Conservation (phyloP, 2,797 vertebrate genomes). For the Xenopus petersii region DNA sequence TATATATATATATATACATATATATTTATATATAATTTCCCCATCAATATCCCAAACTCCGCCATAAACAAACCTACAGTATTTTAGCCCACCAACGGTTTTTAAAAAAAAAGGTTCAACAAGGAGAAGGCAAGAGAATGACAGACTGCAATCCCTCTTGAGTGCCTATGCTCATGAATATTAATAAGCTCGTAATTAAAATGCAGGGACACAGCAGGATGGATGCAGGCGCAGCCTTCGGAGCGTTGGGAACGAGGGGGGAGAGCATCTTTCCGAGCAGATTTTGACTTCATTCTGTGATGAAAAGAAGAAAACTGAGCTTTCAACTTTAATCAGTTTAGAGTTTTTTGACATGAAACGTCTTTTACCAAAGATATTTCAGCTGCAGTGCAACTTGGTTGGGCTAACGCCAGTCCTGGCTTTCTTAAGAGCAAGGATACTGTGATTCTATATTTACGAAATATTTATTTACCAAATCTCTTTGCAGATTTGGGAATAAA, state of each 20-base stretch:
- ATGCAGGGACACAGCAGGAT: slow-evolving; percentile 78
- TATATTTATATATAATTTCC: not conserved
- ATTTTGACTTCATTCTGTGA: slow-evolving; percentile 62
- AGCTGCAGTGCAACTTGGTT: slow-evolving; percentile 35
- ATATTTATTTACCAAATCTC: slow-evolving; percentile 22
- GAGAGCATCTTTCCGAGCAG: slow-evolving; percentile 62
- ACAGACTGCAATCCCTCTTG: slow-evolving; percentile 77
- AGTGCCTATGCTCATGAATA: slow-evolving; percentile 76
- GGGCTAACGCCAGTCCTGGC: slow-evolving; percentile 5
- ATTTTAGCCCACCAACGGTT: slow-evolving; percentile 56
- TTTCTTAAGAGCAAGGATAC: not conserved
- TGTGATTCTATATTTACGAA: not conserved
- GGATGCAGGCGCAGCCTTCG: slow-evolving; percentile 72
- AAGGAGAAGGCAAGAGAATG: slow-evolving; percentile 64
- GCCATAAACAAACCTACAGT: slow-evolving; percentile 11
- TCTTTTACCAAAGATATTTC: slow-evolving; percentile 61
- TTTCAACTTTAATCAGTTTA: slow-evolving; percentile 64
- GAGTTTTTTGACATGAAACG: slow-evolving; percentile 59
- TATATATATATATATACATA: no score
- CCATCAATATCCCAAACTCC: slow-evolving; percentile 25
- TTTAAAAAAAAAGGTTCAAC: slow-evolving; percentile 52
- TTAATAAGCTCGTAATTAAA: slow-evolving; percentile 78
- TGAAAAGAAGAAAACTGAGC: slow-evolving; percentile 61
- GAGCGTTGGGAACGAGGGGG: slow-evolving; percentile 65
- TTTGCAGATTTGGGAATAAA: slow-evolving; percentile 15